These are phyloP conservation scores for Heliopora coerulea DNA, from an alignment of 92 coral and sea anemone genomes.

Conservation along the genomic window DNA sequence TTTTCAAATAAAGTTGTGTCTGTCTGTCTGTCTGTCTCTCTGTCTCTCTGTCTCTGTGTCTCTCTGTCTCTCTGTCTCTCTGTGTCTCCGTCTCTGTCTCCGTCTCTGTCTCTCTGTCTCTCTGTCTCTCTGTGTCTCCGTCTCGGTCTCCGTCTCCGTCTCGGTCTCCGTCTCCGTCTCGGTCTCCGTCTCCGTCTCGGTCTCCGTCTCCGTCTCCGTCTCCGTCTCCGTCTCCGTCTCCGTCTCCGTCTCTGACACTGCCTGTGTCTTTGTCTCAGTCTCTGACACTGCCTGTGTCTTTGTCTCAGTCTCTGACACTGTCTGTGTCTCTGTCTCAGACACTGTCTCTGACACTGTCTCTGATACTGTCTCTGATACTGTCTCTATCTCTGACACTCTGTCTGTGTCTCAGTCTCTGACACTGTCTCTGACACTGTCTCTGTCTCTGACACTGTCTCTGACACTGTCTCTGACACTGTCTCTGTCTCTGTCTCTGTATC, in stretches of 20 bases:
- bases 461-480: no score
- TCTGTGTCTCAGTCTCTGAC: not conserved
- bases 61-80: constrained; percentile 25
- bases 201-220: not conserved
- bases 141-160: no score
- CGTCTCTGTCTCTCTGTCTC: constrained; percentile 30
- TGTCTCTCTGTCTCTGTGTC: constrained; percentile 16
- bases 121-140: not conserved
- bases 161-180: no score
- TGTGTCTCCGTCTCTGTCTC: constrained; percentile 31
- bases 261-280: not conserved
- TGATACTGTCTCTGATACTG: not conserved
- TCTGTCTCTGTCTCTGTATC: not conserved
- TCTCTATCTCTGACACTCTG: not conserved
- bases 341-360: no score
- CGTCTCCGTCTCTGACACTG: not conserved
- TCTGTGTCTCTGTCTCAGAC: not conserved
- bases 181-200: no score
- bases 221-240: no score
- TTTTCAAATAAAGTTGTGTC: not conserved
- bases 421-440: not conserved
- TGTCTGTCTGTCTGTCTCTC: not conserved
- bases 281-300: not conserved
- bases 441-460: not conserved
- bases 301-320: no score